Conservation (phyloP, 2,113 vertebrate genomes). For the Plecotus auritus region DNA sequence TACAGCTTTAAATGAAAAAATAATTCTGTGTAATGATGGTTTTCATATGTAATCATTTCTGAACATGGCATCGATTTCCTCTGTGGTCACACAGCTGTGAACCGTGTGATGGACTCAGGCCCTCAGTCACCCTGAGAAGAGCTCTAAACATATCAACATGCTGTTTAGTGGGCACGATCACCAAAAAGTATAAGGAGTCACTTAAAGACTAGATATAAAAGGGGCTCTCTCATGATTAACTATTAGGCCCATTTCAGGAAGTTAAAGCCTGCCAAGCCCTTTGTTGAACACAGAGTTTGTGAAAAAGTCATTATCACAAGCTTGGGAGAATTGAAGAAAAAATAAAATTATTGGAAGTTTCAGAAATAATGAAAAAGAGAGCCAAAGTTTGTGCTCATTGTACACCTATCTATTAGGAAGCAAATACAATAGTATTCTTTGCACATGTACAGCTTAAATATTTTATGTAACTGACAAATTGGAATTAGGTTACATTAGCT, state of each 20-base stretch:
- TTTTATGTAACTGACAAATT: slow-evolving; percentile 52
- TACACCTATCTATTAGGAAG: slow-evolving; percentile 60
- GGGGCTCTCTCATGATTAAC: not conserved
- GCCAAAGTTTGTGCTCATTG: not conserved
- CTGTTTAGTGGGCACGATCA: not conserved
- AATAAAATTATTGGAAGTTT: not conserved
- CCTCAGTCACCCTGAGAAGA: not conserved
- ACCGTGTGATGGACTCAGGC: accelerated
- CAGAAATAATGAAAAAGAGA: not conserved
- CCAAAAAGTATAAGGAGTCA: not conserved
- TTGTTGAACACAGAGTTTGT: not conserved
- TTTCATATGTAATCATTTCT: not conserved
- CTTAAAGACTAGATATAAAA: too few relatives aligned
- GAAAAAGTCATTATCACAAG: not conserved
- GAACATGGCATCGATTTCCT: not conserved
- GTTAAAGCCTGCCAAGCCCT: not conserved
- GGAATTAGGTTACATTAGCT: slow-evolving; percentile 45
- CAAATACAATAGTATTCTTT: slow-evolving; percentile 47
- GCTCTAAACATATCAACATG: accelerated
- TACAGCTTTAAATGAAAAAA: not conserved
- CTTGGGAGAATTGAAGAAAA: not conserved
- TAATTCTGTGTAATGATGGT: not conserved
- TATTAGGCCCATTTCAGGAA: not conserved
- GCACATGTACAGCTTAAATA: slow-evolving; percentile 53
- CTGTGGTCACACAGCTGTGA: not conserved